These are phyloP conservation scores for Melanargia galathea DNA, from an alignment of 2,888 invertebrate species.

Conservation along the genomic window DNA sequence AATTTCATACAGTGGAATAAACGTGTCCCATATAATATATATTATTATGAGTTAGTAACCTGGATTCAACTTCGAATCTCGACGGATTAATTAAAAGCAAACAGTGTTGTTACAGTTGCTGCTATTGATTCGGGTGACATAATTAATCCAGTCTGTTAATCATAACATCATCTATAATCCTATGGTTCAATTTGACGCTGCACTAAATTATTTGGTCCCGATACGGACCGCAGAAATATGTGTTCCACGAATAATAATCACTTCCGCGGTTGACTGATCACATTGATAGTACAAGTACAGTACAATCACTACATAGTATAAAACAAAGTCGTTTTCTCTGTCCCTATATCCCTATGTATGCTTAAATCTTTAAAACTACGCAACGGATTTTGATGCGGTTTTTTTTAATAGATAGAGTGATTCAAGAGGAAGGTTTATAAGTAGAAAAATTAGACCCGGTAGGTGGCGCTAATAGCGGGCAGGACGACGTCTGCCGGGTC, in stretches of 20 bases:
- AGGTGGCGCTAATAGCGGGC: too few relatives aligned
- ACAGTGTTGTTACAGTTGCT: conserved; percentile 11
- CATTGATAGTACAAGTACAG: conserved; percentile 44
- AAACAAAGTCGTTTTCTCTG: too few relatives aligned
- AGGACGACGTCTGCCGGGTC: too few relatives aligned
- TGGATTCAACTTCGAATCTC: conserved; percentile 3
- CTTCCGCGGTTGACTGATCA: conserved; percentile 56
- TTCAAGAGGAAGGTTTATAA: too few relatives aligned
- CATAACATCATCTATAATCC: conserved; percentile 43
- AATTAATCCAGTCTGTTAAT: conserved; percentile 43
- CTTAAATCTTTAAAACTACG: too few relatives aligned
- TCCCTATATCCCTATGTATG: too few relatives aligned
- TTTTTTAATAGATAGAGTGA: too few relatives aligned
- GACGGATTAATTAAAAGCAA: conserved; percentile 17
- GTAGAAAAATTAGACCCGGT: too few relatives aligned
- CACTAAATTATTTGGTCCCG: conserved; percentile 50
- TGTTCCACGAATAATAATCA: conserved; percentile 63
- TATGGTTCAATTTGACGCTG: conserved; percentile 56
- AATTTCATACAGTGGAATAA: neutral
- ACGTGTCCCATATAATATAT: neutral
- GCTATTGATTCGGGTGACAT: conserved; percentile 27
- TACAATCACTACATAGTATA: too few relatives aligned
- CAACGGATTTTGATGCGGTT: too few relatives aligned
- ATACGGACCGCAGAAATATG: conserved; percentile 66
- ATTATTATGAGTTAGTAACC: neutral